phyloP scores from a whole-genome alignment of 2,797 vertebrate species.

The Xiphorhynchus erythropygius region DNA sequence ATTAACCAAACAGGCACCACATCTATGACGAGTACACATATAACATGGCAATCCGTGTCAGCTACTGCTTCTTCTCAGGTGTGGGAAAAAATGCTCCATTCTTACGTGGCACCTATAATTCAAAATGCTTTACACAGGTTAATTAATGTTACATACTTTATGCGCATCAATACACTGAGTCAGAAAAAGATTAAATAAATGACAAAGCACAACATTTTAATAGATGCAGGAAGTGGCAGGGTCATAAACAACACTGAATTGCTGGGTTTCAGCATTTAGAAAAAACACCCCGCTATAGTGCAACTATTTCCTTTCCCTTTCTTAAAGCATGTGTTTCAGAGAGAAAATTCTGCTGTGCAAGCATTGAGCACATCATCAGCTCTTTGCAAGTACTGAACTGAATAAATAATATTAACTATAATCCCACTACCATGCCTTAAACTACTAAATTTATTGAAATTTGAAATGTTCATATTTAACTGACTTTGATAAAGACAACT shows the following conservation, averaged over 20 bases:
- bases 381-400: not conserved
- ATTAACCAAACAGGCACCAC: not conserved
- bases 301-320: not conserved
- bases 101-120: not conserved
- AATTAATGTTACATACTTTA: not conserved
- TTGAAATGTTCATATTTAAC: conserved; percentile 30
- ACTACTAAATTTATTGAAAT: not conserved
- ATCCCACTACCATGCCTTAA: not conserved
- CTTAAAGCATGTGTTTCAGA: not conserved
- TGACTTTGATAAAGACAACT: conserved; percentile 28
- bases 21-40: not conserved
- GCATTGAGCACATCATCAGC: not conserved
- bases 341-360: conserved; percentile 2
- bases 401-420: conserved; percentile 20
- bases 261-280: not conserved
- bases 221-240: not conserved
- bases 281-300: not conserved
- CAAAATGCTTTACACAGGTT: not conserved
- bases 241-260: not conserved
- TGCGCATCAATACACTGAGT: not conserved
- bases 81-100: not conserved
- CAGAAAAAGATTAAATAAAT: conserved; percentile 1
- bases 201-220: not conserved
- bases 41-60: not conserved
- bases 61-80: not conserved